phyloP scores from a whole-genome alignment of 2,888 invertebrate species.

The Pogonocherus hispidulus region DNA sequence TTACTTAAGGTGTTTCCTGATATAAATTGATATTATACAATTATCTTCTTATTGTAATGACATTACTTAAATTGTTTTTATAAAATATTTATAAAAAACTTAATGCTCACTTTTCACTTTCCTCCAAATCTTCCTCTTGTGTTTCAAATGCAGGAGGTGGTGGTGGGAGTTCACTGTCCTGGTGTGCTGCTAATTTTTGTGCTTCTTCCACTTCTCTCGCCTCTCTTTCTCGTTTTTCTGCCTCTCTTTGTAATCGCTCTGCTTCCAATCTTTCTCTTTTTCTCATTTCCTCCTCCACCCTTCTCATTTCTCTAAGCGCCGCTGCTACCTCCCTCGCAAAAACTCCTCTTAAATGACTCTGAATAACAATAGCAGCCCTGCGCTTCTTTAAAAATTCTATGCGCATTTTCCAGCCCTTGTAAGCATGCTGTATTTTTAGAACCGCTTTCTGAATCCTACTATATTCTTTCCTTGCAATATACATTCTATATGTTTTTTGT shows the following conservation, averaged over 20 bases:
- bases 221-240: slow-evolving; percentile 73
- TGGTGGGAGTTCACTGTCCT: slow-evolving; percentile 59
- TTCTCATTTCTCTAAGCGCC: slow-evolving; percentile 87
- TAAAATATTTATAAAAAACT: too few relatives aligned
- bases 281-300: slow-evolving; percentile 89
- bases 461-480: slow-evolving; percentile 77
- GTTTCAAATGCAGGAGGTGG: slow-evolving; percentile 68
- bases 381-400: slow-evolving; percentile 85
- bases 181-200: slow-evolving; percentile 56
- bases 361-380: slow-evolving; percentile 88
- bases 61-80: too few relatives aligned
- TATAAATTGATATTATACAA: too few relatives aligned
- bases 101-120: slow-evolving; percentile 77
- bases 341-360: slow-evolving; percentile 88
- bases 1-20: too few relatives aligned
- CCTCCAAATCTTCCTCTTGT: slow-evolving; percentile 72
- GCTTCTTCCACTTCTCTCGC: slow-evolving; percentile 68
- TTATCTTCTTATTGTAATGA: too few relatives aligned
- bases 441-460: slow-evolving; percentile 77
- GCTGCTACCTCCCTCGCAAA: slow-evolving; percentile 92
- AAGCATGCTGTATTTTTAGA: slow-evolving; percentile 85
- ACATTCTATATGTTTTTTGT: slow-evolving; percentile 82
- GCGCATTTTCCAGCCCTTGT: slow-evolving; percentile 87
- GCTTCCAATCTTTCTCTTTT: slow-evolving; percentile 82
- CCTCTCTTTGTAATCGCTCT: slow-evolving; percentile 76